A percentile compares a stretch with the other conserved stretches of the same genome.
These are phyloP conservation scores for Hyles euphorbiae DNA, from an alignment of 1,140 invertebrate species.

Conservation along the genomic window DNA sequence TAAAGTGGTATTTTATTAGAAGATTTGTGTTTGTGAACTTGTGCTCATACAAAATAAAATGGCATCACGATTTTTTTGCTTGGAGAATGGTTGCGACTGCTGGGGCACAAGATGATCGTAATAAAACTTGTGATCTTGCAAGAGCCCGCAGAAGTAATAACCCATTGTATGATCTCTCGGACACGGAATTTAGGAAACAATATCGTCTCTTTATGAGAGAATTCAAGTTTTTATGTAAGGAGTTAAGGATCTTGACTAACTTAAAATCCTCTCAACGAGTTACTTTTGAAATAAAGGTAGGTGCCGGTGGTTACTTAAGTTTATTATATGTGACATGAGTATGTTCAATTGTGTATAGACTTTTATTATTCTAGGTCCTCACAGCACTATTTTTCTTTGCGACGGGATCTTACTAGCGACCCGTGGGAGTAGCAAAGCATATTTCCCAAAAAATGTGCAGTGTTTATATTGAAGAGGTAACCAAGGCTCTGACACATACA, in stretches of 20 bases:
- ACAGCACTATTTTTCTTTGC: constrained; percentile 18
- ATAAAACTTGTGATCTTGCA: neutral
- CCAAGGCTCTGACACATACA: constrained; percentile 11
- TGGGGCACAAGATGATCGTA: neutral
- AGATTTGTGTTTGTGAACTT: too few relatives aligned
- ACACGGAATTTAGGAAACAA: constrained; percentile 7
- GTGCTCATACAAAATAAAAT: too few relatives aligned
- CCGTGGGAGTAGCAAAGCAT: constrained; percentile 16
- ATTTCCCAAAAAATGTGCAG: constrained; percentile 20
- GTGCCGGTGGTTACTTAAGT: too few relatives aligned
- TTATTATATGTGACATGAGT: too few relatives aligned
- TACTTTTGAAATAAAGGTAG: too few relatives aligned
- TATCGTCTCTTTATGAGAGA: constrained; percentile 3
- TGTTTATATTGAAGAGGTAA: constrained; percentile 20
- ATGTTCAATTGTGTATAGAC: too few relatives aligned
- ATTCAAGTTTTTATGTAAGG: constrained; percentile 7
- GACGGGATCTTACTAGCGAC: constrained; percentile 14
- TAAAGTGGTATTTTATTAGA: too few relatives aligned
- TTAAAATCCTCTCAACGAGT: constrained; percentile 15
- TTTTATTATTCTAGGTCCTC: too few relatives aligned
- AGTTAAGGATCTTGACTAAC: neutral
- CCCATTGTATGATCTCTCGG: constrained; percentile 1
- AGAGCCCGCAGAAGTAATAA: neutral
- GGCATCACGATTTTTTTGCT: too few relatives aligned
- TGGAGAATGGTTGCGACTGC: too few relatives aligned